Evolutionary conservation across 2,113 vertebrate species (phyloP).

Genomic region (Cercopithecus mona): DNA sequence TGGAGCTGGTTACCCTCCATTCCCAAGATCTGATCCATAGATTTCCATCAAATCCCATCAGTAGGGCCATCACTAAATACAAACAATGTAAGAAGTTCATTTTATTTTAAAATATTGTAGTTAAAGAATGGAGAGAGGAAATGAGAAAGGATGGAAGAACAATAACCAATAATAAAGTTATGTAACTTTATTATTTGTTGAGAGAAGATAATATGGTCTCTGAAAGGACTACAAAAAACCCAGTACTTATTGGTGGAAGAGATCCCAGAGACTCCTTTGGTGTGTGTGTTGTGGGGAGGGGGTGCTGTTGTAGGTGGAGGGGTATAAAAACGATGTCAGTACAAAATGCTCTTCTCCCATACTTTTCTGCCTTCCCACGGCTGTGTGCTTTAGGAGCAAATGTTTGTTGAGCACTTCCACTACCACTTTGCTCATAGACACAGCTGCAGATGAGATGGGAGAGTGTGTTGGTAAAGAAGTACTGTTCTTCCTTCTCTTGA

Average conservation of each 20-base stretch:
- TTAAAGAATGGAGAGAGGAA: not conserved
- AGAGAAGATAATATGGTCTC: not conserved
- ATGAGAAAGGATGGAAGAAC: not conserved
- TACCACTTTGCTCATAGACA: not conserved
- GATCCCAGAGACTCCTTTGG: not conserved
- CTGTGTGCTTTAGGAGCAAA: too few relatives aligned
- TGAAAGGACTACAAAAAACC: not conserved
- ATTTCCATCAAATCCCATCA: not conserved
- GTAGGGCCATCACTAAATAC: not conserved
- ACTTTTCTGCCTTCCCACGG: not conserved
- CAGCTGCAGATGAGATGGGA: not conserved
- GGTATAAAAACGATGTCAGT: not conserved
- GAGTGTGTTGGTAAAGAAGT: not conserved
- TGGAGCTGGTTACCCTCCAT: not conserved
- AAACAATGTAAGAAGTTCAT: not conserved
- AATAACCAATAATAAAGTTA: not conserved
- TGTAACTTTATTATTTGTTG: not conserved
- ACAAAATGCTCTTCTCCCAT: not conserved
- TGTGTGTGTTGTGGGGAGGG: not conserved
- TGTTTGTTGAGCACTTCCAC: not conserved
- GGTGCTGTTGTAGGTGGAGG: not conserved
- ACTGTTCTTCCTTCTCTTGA: not conserved
- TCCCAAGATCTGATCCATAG: not conserved
- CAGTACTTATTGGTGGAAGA: not conserved
- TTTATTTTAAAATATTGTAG: not conserved